These are phyloP conservation scores for Parapsyche elsis DNA, from an alignment of 1,140 invertebrate species.

Conservation along the genomic window DNA sequence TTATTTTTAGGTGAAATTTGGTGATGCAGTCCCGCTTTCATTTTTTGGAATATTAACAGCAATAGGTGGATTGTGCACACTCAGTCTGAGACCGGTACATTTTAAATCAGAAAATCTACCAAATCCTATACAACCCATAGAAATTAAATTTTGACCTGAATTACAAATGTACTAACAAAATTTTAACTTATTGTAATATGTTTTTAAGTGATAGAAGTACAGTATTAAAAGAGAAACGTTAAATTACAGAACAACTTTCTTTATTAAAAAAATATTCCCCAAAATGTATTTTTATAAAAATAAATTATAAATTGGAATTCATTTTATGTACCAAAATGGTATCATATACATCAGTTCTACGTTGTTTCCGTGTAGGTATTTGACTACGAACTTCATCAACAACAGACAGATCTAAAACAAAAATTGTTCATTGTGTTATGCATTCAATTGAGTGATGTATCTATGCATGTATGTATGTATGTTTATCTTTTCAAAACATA, in stretches of 20 bases:
- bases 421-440: background rate
- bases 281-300: too few species aligned
- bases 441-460: background rate
- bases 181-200: too few species aligned
- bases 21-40: slow-evolving; percentile 48
- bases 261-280: too few species aligned
- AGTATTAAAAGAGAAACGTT: too few species aligned
- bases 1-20: slow-evolving; percentile 51
- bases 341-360: slow-evolving; percentile 84
- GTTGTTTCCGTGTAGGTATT: slow-evolving; percentile 83
- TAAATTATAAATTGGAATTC: background rate
- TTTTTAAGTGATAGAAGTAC: too few species aligned
- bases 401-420: slow-evolving; percentile 74
- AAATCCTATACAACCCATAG: background rate
- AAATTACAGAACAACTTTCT: too few species aligned
- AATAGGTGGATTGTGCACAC: slow-evolving; percentile 44
- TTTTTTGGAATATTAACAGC: slow-evolving; percentile 49
- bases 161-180: too few species aligned
- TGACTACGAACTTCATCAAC: slow-evolving; percentile 81
- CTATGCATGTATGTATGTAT: background rate
- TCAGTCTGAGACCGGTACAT: slow-evolving; percentile 38
- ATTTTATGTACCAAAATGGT: slow-evolving; percentile 60
- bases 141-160: background rate
- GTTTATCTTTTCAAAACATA: background rate
- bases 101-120: slow-evolving; percentile 8